These are phyloP conservation scores for Sternarchorhynchus goeldii DNA, from an alignment of 2,797 vertebrate species.

Conservation along the genomic window DNA sequence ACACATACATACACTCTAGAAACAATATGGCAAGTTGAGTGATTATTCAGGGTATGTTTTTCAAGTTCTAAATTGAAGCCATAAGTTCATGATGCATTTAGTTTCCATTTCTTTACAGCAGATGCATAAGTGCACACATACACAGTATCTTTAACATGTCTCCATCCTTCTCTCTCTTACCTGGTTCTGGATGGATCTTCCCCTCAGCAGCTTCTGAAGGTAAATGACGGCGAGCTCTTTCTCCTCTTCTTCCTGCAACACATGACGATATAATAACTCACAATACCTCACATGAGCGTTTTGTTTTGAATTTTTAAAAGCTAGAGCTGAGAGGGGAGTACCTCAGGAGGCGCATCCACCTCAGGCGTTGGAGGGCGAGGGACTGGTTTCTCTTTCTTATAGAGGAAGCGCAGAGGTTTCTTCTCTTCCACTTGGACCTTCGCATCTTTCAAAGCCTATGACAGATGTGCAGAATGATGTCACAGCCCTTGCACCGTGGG, in stretches of 20 bases:
- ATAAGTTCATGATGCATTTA: no score
- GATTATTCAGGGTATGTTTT: no score
- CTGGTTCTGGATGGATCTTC: slow-evolving; percentile 84
- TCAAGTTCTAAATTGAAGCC: no score
- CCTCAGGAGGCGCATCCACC: slow-evolving; percentile 77
- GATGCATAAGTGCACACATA: no score
- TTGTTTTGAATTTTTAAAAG: background rate
- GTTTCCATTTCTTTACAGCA: no score
- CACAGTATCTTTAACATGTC: no score
- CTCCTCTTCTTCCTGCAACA: slow-evolving; percentile 84
- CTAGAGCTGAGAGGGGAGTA: slow-evolving; percentile 59
- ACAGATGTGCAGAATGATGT: background rate
- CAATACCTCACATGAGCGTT: no score
- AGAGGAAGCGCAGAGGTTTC: slow-evolving; percentile 71
- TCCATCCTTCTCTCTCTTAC: slow-evolving; percentile 62
- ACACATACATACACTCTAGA: background rate
- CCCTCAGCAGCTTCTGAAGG: slow-evolving; percentile 88
- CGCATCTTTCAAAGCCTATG: slow-evolving; percentile 76
- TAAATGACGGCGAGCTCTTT: slow-evolving; percentile 83
- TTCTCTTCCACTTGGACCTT: slow-evolving; percentile 62
- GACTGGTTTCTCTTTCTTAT: slow-evolving; percentile 73
- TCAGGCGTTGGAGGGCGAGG: slow-evolving; percentile 79
- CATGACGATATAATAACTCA: background rate
- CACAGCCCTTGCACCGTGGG: background rate
- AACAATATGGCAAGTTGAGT: background rate